Evolutionary conservation across 1,140 invertebrate genomes (phyloP), one percentile per base, ranked within the genome.

Genomic region (Drosophila lacertosa): DNA sequence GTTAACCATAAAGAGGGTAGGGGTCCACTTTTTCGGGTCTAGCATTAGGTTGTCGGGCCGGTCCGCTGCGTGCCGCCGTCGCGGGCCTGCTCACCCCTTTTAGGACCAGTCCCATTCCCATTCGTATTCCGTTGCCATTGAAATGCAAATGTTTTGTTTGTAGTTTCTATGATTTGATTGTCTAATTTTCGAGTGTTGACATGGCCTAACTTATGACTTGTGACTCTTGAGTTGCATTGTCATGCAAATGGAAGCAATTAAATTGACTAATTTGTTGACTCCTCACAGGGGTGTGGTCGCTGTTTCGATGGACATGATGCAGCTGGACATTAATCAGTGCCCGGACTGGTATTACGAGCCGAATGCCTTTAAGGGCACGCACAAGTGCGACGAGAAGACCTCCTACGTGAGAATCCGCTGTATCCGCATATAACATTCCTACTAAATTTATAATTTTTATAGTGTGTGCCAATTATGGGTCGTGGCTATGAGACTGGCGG

Each of bases 281-380:
- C 54, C 39, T 55, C 95, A 75, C 93, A 98, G 97, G 92, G 98
- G 98, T 83, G 96, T 97, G 63, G 97, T 99, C 9, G 95, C 96
- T 66, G 97, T 99, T 15, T 97, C 97, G 29, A 97, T 99, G 94
- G 94, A 97, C 88, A 93, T 99, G 74, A 91, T 96, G 86, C 95
- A 97, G 83, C 92, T 99, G 78, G 98, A 99, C 91, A 96, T 99
- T 18, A 98, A 98, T 91, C 98, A 99, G 92, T 99, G 98, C 90
- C 96, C 97, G 32, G 95, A 96, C 91, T 94, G 95, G 90, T 98
- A 96, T 91, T 96, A 96, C 80, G 94, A 95, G 20, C 95, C 97
- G 2, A 99, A 99, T 93, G 97, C 97, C 9, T 99, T 98, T 92
- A 98, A 99, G 92, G 94, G 95, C 75, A 98, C 98, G 4, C 96